These are phyloP conservation scores for Pseudorhombus dupliciocellatus DNA, from an alignment of 2,113 vertebrate species.

Conservation along the genomic window DNA sequence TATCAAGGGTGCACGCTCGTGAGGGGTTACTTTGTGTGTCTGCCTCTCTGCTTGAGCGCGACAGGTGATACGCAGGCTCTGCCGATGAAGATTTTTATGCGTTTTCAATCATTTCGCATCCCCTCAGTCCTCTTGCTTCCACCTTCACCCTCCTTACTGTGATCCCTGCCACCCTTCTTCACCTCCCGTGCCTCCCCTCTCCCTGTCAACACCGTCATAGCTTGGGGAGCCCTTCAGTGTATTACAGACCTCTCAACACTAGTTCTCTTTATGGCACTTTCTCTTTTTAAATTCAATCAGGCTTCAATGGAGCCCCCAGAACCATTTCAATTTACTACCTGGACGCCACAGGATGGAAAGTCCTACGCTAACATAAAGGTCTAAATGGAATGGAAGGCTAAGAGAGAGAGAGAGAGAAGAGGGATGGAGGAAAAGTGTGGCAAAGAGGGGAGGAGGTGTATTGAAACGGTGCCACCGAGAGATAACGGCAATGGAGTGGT, in stretches of 20 bases:
- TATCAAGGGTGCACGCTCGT: constrained; percentile 48
- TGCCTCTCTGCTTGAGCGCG: constrained; percentile 39
- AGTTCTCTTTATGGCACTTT: constrained; percentile 72
- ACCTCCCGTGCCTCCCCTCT: constrained; percentile 10
- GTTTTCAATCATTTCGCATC: constrained; percentile 55
- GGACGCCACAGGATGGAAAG: constrained; percentile 67
- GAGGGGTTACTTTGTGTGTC: constrained; percentile 43
- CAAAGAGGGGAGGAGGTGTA: background rate
- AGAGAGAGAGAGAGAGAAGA: constrained; percentile 30
- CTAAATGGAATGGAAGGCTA: constrained; percentile 56
- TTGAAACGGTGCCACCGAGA: constrained; percentile 54
- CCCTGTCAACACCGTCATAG: constrained; percentile 60
- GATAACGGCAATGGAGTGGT: constrained; percentile 62
- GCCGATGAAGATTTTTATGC: constrained; percentile 78
- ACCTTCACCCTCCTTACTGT: background rate
- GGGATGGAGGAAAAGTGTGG: constrained; percentile 46
- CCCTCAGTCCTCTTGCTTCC: constrained; percentile 5
- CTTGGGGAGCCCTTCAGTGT: constrained; percentile 63
- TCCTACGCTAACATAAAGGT: constrained; percentile 65
- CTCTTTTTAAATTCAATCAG: constrained; percentile 77
- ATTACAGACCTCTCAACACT: constrained; percentile 68
- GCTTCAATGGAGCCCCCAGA: constrained; percentile 66
- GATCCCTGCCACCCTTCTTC: background rate
- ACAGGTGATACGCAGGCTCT: constrained; percentile 84
- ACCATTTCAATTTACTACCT: constrained; percentile 76